phyloP scores from a whole-genome alignment of 2,113 vertebrate species.

The Chrysemys picta region DNA sequence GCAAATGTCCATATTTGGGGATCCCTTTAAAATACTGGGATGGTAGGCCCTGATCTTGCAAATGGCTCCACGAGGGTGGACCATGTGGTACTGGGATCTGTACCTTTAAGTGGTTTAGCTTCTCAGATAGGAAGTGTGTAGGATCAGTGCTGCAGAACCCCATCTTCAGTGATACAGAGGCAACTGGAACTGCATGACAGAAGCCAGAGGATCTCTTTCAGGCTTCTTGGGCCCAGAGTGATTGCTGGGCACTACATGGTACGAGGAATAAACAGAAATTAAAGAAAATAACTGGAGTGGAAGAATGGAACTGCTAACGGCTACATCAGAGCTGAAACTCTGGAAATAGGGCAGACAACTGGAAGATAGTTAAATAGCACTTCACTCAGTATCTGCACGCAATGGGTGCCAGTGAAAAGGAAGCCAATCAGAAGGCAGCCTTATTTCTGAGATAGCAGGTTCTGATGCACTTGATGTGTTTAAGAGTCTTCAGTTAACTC shows the following conservation, averaged over 20 bases:
- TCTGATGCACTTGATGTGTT: neutral
- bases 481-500: neutral
- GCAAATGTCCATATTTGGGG: neutral
- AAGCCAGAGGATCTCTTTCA: neutral
- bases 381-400: neutral
- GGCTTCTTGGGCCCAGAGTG: neutral
- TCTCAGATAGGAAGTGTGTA: neutral
- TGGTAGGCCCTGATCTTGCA: neutral
- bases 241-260: neutral
- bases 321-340: neutral
- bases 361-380: neutral
- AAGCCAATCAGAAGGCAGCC: neutral
- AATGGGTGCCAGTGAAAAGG: neutral
- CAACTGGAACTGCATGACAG: neutral
- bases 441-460: neutral
- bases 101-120: neutral
- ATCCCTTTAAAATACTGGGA: neutral
- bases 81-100: neutral
- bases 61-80: neutral
- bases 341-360: neutral
- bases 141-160: neutral
- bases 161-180: neutral
- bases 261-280: neutral
- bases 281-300: neutral
- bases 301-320: neutral